Conservation (phyloP, 2,797 vertebrate genomes). For the Merluccius polli region DNA sequence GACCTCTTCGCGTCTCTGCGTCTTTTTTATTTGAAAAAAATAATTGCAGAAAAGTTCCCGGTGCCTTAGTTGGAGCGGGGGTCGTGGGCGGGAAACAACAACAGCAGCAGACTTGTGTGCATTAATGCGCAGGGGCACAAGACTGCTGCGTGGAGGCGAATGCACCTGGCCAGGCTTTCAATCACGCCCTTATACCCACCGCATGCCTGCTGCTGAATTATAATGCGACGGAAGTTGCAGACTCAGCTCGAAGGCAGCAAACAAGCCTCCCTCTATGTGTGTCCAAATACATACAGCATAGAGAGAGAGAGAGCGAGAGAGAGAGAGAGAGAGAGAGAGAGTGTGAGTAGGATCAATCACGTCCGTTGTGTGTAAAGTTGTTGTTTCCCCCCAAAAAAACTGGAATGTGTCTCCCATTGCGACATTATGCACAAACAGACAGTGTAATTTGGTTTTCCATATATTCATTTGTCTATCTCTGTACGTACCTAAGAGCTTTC, state of each 20-base stretch:
- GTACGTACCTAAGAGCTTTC: not conserved
- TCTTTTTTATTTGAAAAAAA: too few relatives aligned
- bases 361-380: not conserved
- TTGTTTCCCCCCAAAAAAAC: not conserved
- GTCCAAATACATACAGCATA: constrained; percentile 12
- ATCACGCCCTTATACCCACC: constrained; percentile 41
- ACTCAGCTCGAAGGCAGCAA: constrained; percentile 51
- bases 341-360: not conserved
- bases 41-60: not conserved
- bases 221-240: constrained; percentile 52
- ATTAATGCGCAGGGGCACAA: constrained; percentile 42
- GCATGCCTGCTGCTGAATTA: constrained; percentile 43
- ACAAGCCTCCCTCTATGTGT: constrained; percentile 37
- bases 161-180: constrained; percentile 47
- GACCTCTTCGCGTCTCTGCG: not conserved
- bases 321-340: not conserved
- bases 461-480: not conserved
- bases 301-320: not conserved
- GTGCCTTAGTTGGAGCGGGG: not conserved
- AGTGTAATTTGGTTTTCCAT: not conserved
- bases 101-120: constrained; percentile 31
- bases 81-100: too few relatives aligned
- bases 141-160: constrained; percentile 22
- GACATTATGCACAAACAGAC: not conserved
- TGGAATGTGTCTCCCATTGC: not conserved